Conservation (phyloP, 1,140 invertebrate species). For the Ostrea denselamellosa region DNA sequence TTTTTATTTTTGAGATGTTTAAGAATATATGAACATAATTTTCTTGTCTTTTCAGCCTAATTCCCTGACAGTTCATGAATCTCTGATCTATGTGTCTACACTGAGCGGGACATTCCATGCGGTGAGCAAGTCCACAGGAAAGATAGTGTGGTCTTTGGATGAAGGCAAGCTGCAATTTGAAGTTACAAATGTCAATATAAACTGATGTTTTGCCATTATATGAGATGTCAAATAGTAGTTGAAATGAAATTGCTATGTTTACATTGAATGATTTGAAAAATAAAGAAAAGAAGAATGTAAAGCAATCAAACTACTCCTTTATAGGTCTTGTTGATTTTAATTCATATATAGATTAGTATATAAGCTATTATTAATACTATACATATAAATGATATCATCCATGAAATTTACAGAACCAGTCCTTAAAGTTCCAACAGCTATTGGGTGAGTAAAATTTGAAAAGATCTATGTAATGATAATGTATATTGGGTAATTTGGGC, state of each 20-base stretch:
- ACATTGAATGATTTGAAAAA: too few relatives aligned
- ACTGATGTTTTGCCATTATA: too few relatives aligned
- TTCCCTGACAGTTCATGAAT: conserved; percentile 49
- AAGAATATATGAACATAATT: not conserved
- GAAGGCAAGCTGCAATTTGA: conserved; percentile 82
- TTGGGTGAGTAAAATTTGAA: conserved; percentile 63
- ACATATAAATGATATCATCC: too few relatives aligned
- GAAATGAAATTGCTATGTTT: too few relatives aligned
- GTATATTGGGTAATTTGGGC: too few relatives aligned
- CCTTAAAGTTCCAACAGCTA: conserved; percentile 77
- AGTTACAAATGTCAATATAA: not conserved
- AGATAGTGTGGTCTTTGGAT: conserved; percentile 92
- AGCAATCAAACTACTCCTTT: too few relatives aligned
- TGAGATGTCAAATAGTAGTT: too few relatives aligned
- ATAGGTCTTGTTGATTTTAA: too few relatives aligned
- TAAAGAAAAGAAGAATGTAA: too few relatives aligned
- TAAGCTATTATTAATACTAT: too few relatives aligned
- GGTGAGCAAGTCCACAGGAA: conserved; percentile 89
- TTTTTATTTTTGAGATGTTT: too few relatives aligned
- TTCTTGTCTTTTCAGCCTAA: conserved; percentile 31
- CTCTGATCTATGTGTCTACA: conserved; percentile 89
- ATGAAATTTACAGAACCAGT: conserved; percentile 78
- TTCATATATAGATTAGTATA: too few relatives aligned
- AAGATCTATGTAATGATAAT: not conserved
- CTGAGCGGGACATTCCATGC: conserved; percentile 93